Base-by-base conservation (phyloP, 2,888 invertebrate species). In the Drosophila siamana region DNA sequence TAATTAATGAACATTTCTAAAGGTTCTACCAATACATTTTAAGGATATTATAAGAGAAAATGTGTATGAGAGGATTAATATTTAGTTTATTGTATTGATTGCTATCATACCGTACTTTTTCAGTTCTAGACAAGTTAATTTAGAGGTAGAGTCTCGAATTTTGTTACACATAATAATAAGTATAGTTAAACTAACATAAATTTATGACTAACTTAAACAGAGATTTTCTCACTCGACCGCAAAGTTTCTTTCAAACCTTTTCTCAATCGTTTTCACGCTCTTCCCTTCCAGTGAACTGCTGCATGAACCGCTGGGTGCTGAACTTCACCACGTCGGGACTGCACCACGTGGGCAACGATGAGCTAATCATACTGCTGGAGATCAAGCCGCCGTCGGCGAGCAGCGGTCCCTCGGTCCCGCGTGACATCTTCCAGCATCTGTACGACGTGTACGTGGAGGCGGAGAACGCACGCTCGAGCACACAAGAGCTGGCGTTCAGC, bases 271-370 rank as follows among this genome's bases (percentile, higher is more conserved):
- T 30, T 51, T 16, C 8, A 4, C 2, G 4, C 5, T 7, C 26
- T 36, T 1, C 57, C 92, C 93, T n/a, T n/a, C 30, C 88, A 96
- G 96, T 96, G 93, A 95, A 95, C 85, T 96, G 96, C 89, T 96
- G 96, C 89, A 94, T 96, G 70, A 95, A 95, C 86, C 94, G 94
- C 78, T 93, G 93, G 68, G 95, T 95, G 66, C 96, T 97, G 94
- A 96, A 96, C 90, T 95, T 97, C 82, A 94, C 95, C 19, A 96
- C 96, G 0, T 93, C 94, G 76, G 97, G 97, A 11, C 93, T 97
- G 91, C 95, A 95, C 65, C 95, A 95, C 63, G 96, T 96, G 15
- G 96, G 96, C 2, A 97, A 97, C 89, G 97, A 97, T 89, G 97
- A 97, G 92, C 93, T 97, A 16, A 94, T 97, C 46, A 94, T 96